These are phyloP conservation scores for Hydroisotoma schaefferi DNA, from an alignment of 2,888 invertebrate genomes.

Conservation along the genomic window DNA sequence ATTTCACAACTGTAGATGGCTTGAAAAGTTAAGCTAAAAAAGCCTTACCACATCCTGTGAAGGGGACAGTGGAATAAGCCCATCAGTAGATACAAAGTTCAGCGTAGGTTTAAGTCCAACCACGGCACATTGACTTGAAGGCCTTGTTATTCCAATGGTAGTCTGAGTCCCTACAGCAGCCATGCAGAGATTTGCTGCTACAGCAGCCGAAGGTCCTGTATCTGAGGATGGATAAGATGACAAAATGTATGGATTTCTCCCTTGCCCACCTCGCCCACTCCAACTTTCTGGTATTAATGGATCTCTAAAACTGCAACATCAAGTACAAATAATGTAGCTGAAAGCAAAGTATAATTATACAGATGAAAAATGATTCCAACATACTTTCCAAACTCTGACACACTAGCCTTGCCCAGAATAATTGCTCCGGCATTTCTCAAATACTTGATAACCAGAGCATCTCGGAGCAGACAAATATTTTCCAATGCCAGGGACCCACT, in stretches of 20 bases:
- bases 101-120: constrained; percentile 28
- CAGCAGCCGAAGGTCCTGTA: constrained; percentile 24
- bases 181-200: constrained; percentile 27
- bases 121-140: constrained; percentile 16
- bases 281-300: constrained; percentile 27
- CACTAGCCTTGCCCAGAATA: constrained; percentile 34
- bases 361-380: constrained; percentile 9
- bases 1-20: not conserved
- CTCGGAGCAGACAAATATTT: constrained; percentile 18
- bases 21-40: not conserved
- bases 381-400: constrained; percentile 36
- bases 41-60: constrained; percentile 38
- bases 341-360: not conserved
- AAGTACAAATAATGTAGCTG: not conserved
- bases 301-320: constrained; percentile 25
- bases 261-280: constrained; percentile 34
- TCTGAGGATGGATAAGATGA: constrained; percentile 22
- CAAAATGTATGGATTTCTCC: constrained; percentile 23
- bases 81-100: constrained; percentile 20
- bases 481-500: constrained; percentile 29
- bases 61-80: constrained; percentile 27
- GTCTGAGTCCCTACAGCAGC: constrained; percentile 33
- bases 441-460: constrained; percentile 25
- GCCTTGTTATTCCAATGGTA: constrained; percentile 28
- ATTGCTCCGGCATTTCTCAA: constrained; percentile 29